These are phyloP conservation scores for Columba janthina DNA, from an alignment of 2,113 vertebrate genomes.

Conservation along the genomic window DNA sequence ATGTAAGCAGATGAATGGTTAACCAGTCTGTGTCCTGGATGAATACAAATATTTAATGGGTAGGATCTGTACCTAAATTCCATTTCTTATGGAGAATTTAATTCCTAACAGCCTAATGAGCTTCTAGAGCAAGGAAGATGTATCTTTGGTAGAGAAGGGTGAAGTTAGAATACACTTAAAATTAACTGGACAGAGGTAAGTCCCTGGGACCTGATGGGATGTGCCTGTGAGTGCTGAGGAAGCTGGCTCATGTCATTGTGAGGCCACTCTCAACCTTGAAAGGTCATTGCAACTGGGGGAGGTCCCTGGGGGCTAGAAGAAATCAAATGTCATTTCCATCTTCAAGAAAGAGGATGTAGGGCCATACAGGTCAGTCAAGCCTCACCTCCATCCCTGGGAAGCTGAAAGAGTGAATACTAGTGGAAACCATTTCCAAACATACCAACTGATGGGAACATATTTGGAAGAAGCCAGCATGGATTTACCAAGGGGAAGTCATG, in stretches of 20 bases:
- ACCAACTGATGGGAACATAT: not conserved
- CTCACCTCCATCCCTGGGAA: not conserved
- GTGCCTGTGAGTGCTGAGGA: not conserved
- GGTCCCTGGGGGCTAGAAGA: no score
- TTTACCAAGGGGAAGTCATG: not conserved
- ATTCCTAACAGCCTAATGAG: not conserved
- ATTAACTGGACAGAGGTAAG: not conserved
- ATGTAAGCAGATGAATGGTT: not conserved
- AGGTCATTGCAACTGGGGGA: no score
- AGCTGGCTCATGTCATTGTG: no score
- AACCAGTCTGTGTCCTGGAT: not conserved
- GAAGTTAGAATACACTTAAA: not conserved
- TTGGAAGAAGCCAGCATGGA: not conserved
- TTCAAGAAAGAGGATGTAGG: no score
- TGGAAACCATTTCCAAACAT: not conserved
- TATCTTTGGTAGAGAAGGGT: not conserved
- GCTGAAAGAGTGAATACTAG: not conserved
- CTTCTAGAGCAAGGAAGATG: not conserved
- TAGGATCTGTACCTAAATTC: not conserved
- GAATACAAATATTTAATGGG: not conserved
- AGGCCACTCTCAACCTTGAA: no score
- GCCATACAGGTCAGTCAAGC: not conserved
- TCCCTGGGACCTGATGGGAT: not conserved
- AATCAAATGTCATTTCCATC: no score
- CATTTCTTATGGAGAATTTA: not conserved